Evolutionary conservation across 2,113 vertebrate species (phyloP).

Genomic region (Morone saxatilis): DNA sequence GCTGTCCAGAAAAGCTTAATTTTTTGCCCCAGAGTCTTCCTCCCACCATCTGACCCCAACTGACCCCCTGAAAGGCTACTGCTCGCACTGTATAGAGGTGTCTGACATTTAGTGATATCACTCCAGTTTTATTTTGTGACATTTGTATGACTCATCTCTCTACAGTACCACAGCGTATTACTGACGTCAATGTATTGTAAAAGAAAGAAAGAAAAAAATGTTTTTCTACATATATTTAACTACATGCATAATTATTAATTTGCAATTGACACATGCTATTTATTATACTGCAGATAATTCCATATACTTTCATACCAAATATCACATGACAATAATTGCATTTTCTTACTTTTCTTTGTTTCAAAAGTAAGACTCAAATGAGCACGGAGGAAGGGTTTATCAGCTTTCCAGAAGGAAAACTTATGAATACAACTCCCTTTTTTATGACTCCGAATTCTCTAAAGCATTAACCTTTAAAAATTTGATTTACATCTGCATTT

Average conservation of each 20-base stretch:
- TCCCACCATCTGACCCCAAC: conserved; percentile 41
- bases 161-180: background rate
- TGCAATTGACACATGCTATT: too few species aligned
- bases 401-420: conserved; percentile 50
- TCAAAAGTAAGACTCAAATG: conserved; percentile 16
- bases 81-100: conserved; percentile 41
- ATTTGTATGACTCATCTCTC: conserved; percentile 63
- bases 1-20: conserved; percentile 80
- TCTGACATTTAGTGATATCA: conserved; percentile 63
- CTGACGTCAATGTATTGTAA: conserved; percentile 6
- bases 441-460: conserved; percentile 72
- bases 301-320: background rate
- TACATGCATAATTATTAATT: background rate
- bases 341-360: background rate
- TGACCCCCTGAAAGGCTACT: conserved; percentile 66
- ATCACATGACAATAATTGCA: background rate
- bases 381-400: conserved; percentile 37
- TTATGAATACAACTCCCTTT: conserved; percentile 52
- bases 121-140: conserved; percentile 45
- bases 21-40: conserved; percentile 68
- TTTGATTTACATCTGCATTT: conserved; percentile 74
- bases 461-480: conserved; percentile 79
- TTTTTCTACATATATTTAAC: too few species aligned
- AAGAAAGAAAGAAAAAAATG: background rate
- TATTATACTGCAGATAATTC: background rate